phyloP scores from a whole-genome alignment of 1,140 invertebrate genomes.

The Trachelipus rathkii region DNA sequence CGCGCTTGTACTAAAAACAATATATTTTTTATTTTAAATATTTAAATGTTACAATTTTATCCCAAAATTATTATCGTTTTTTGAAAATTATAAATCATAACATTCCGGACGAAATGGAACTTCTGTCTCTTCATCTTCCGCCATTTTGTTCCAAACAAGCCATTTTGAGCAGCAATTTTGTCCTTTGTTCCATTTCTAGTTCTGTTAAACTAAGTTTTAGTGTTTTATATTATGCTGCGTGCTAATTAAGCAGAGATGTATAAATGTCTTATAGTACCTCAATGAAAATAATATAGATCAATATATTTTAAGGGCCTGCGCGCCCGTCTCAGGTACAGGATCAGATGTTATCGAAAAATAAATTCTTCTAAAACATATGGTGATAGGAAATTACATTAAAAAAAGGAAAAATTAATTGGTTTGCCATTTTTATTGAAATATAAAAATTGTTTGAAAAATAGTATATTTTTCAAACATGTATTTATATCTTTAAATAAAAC shows the following conservation, averaged over 20 bases:
- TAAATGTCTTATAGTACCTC: neutral
- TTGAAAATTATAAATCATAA: neutral
- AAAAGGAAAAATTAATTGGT: no score
- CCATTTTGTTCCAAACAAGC: slow-evolving; percentile 9
- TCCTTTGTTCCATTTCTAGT: neutral
- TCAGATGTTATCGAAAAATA: neutral
- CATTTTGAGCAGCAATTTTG: neutral
- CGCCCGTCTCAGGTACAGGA: neutral
- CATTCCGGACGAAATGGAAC: neutral
- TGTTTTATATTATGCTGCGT: neutral
- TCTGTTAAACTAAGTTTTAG: neutral
- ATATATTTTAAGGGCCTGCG: slow-evolving; percentile 9
- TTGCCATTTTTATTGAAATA: no score
- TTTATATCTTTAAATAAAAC: no score
- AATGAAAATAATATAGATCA: slow-evolving; percentile 6
- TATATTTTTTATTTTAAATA: neutral
- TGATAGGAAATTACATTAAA: no score
- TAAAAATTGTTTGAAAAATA: no score
- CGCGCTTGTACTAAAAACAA: neutral
- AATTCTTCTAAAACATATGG: neutral
- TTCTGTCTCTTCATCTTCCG: neutral
- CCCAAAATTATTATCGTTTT: no score
- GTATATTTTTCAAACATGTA: no score
- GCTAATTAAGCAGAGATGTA: neutral
- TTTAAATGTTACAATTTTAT: no score